Evolutionary conservation across 2,888 invertebrate species (phyloP).

Genomic region (Aphidoletes aphidimyza): DNA sequence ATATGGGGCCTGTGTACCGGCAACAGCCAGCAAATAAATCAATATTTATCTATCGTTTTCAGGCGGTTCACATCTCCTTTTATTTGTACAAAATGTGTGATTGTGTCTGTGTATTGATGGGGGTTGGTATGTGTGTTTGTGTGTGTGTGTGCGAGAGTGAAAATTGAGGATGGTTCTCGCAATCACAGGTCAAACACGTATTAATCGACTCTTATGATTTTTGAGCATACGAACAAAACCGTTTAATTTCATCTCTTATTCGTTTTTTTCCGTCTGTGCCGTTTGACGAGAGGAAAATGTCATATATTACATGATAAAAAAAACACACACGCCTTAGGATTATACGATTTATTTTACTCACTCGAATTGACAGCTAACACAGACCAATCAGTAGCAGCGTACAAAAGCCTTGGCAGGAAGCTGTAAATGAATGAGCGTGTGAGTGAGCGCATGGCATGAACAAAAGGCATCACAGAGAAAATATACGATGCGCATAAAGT

Average conservation of each 20-base stretch:
- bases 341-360: constrained; percentile 21
- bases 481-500: too few species aligned
- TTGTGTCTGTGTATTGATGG: too few species aligned
- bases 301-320: constrained; percentile 42
- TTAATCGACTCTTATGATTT: constrained; percentile 18
- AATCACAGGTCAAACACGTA: constrained; percentile 1
- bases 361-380: constrained; percentile 19
- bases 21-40: constrained; percentile 9
- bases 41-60: constrained; percentile 30
- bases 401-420: too few species aligned
- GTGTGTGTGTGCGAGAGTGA: neutral
- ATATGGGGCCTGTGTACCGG: too few species aligned
- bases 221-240: constrained; percentile 11
- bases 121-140: too few species aligned
- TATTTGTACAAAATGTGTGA: too few species aligned
- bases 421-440: too few species aligned
- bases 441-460: neutral
- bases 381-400: neutral
- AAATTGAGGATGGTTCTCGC: neutral
- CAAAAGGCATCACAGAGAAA: too few species aligned
- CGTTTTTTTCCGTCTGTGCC: neutral
- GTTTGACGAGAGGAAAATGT: neutral
- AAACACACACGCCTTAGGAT: constrained; percentile 1
- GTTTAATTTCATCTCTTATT: neutral
- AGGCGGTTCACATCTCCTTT: neutral